Evolutionary conservation across 2,113 vertebrate species (phyloP).

Genomic region (Platysternon megacephalum): DNA sequence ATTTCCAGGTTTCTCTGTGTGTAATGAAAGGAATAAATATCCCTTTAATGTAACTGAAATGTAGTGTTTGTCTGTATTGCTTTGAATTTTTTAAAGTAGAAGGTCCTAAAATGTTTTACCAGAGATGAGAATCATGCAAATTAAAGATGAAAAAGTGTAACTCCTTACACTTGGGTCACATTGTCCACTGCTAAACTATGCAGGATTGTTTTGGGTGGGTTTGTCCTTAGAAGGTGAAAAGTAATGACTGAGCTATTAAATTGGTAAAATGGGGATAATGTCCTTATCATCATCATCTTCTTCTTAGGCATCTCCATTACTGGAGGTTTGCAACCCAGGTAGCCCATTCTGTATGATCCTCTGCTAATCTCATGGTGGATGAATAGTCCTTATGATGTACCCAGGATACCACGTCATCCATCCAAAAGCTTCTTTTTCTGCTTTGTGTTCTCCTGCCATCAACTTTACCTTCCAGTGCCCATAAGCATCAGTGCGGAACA

Average conservation of each 20-base stretch:
- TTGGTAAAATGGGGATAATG: not conserved
- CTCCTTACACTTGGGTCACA: accelerated
- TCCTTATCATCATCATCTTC: not conserved
- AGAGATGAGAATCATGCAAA: accelerated
- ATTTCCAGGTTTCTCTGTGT: not conserved
- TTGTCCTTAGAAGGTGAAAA: not conserved
- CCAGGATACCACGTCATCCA: not conserved
- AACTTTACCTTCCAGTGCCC: not conserved
- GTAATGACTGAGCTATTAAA: not conserved
- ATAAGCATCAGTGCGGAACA: not conserved
- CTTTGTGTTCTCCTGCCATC: not conserved
- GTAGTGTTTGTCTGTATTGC: not conserved
- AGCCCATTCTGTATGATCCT: not conserved
- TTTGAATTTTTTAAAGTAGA: not conserved
- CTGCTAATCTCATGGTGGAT: not conserved
- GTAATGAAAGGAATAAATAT: not conserved
- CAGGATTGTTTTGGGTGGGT: accelerated
- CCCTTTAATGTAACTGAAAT: not conserved
- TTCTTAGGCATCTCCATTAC: not conserved
- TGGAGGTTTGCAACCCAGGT: not conserved
- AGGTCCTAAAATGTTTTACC: not conserved
- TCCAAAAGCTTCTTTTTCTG: not conserved
- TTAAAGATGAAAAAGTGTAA: not conserved
- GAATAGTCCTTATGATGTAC: not conserved
- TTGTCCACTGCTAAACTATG: not conserved